Percentiles rank a stretch among this genome's conserved stretches.
Conservation (phyloP, 2,888 invertebrate genomes). For the Tenthredo distinguenda region DNA sequence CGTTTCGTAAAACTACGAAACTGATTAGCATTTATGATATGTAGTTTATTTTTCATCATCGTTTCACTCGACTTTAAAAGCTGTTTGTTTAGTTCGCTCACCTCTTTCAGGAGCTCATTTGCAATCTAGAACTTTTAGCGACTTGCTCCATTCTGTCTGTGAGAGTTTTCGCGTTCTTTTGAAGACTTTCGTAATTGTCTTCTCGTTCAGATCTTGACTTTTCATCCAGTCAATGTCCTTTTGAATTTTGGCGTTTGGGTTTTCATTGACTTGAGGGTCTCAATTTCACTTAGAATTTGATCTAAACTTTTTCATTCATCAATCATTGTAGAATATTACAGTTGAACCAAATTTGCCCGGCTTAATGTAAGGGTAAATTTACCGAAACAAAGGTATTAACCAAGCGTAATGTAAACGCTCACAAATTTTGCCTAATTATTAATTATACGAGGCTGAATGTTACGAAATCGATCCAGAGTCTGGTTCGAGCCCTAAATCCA, state of each 20-base stretch:
- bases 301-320: neutral
- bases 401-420: neutral
- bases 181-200: neutral
- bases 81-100: neutral
- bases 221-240: neutral
- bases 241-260: neutral
- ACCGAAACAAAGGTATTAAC: neutral
- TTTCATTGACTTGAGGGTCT: neutral
- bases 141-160: neutral
- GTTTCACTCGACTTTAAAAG: neutral
- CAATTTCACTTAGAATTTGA: neutral
- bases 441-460: neutral
- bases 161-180: neutral
- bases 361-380: neutral
- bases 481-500: neutral
- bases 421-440: neutral
- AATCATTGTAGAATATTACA: neutral
- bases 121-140: neutral
- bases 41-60: neutral
- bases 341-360: neutral
- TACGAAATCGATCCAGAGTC: neutral
- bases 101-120: neutral
- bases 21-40: neutral
- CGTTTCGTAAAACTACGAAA: neutral
- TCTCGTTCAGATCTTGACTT: neutral